These are phyloP conservation scores for Alcedo atthis DNA, from an alignment of 2,797 vertebrate genomes.

Conservation along the genomic window DNA sequence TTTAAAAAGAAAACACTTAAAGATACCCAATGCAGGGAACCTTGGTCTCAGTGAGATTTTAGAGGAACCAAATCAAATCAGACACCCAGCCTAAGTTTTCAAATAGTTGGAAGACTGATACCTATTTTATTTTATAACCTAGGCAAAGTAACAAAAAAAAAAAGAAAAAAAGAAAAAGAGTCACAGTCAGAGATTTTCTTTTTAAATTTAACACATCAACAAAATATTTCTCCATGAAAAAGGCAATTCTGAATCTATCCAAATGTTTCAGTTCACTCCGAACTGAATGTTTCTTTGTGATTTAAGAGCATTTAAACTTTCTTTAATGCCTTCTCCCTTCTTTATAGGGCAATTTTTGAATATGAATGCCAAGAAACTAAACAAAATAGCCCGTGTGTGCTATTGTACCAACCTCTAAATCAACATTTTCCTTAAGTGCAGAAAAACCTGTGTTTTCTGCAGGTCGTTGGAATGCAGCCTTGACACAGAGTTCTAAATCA, in stretches of 20 bases:
- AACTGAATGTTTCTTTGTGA: constrained; percentile 38
- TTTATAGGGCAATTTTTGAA: constrained; percentile 55
- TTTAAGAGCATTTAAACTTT: constrained; percentile 59
- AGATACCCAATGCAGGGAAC: background rate
- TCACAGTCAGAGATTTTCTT: constrained; percentile 26
- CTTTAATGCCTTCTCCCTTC: constrained; percentile 19
- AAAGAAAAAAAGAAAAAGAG: background rate
- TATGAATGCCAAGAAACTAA: constrained; percentile 14
- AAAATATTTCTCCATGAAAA: constrained; percentile 37
- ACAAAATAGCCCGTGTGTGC: constrained; percentile 23
- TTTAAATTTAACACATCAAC: constrained; percentile 44
- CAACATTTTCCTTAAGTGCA: constrained; percentile 9
- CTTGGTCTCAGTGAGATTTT: background rate
- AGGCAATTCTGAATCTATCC: constrained; percentile 39
- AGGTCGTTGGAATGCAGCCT: background rate
- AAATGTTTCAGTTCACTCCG: background rate
- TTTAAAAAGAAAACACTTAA: background rate
- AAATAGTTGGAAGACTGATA: background rate
- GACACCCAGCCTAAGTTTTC: background rate
- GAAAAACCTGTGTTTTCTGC: background rate
- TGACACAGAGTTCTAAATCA: constrained; percentile 28
- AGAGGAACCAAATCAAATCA: background rate
- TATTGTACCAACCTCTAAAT: constrained; percentile 40
- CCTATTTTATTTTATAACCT: constrained; percentile 27
- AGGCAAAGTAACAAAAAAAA: background rate